A percentile compares a stretch with the other conserved stretches of the same genome.
Evolutionary conservation across 2,797 vertebrate genomes (phyloP).

Genomic region (Centroberyx gerrardi): DNA sequence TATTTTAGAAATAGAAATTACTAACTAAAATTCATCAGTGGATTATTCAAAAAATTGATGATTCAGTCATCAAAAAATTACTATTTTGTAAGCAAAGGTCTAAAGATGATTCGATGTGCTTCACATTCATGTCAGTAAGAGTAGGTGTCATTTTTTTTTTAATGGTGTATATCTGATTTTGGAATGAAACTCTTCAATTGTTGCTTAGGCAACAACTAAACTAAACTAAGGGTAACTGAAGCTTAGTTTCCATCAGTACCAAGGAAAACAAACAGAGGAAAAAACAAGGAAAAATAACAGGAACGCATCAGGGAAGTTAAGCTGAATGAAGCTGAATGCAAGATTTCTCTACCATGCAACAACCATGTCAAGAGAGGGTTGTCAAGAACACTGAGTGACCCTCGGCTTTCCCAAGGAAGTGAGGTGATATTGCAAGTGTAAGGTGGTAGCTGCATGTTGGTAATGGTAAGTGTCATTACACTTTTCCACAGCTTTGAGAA

Average conservation of each 20-base stretch:
- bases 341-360: slow-evolving; percentile 2
- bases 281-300: slow-evolving; percentile 22
- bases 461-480: slow-evolving; percentile 12
- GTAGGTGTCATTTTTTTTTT: background rate
- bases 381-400: background rate
- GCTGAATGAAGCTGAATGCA: background rate
- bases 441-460: background rate
- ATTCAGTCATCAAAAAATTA: background rate
- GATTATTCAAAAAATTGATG: background rate
- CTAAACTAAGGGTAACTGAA: background rate
- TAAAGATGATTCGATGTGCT: background rate
- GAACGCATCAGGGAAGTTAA: background rate
- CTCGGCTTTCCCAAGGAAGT: background rate
- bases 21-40: background rate
- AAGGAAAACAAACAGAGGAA: slow-evolving; percentile 7
- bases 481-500: background rate
- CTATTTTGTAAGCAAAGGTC: background rate
- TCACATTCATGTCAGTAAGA: slow-evolving; percentile 6
- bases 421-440: background rate
- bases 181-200: slow-evolving; percentile 26
- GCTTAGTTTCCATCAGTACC: background rate
- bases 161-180: slow-evolving; percentile 15
- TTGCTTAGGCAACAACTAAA: background rate
- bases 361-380: background rate
- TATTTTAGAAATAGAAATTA: background rate